Percentiles rank a stretch among this genome's conserved stretches.
Conservation (phyloP, 2,797 vertebrate species). For the Lutjanus argentimaculatus region DNA sequence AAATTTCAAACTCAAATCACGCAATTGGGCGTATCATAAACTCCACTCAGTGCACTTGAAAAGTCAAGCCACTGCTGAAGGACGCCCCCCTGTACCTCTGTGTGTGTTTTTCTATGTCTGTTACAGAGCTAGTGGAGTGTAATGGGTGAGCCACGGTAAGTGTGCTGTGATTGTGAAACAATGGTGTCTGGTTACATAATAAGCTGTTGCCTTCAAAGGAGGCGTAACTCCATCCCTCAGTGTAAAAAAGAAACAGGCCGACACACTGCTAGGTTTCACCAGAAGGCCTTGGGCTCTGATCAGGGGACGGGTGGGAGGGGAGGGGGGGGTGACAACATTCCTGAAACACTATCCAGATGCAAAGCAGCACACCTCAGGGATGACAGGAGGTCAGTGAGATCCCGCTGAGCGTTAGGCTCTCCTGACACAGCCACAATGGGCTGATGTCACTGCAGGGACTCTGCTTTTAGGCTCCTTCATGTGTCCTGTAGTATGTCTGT, state of each 20-base stretch:
- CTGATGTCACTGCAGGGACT: slow-evolving; percentile 73
- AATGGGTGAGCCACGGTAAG: slow-evolving; percentile 77
- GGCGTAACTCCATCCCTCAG: slow-evolving; percentile 82
- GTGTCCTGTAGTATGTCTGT: slow-evolving; percentile 14
- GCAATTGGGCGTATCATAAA: slow-evolving; percentile 10
- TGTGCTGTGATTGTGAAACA: slow-evolving; percentile 88
- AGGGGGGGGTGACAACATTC: slow-evolving; percentile 72
- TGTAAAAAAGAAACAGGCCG: slow-evolving; percentile 67
- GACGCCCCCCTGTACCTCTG: slow-evolving; percentile 12
- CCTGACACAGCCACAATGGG: slow-evolving; percentile 84
- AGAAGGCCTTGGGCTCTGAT: slow-evolving; percentile 70
- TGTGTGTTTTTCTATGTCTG: slow-evolving; percentile 34
- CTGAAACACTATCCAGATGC: slow-evolving; percentile 87
- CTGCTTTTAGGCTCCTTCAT: slow-evolving; percentile 43
- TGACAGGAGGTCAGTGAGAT: slow-evolving; percentile 82
- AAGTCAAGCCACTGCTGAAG: slow-evolving; percentile 5
- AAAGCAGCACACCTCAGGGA: slow-evolving; percentile 85
- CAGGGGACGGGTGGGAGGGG: slow-evolving; percentile 25
- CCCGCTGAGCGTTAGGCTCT: slow-evolving; percentile 68
- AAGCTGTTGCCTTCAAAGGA: slow-evolving; percentile 86
- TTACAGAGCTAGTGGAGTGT: slow-evolving; percentile 50
- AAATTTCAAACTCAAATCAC: slow-evolving; percentile 41
- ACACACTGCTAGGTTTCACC: slow-evolving; percentile 81
- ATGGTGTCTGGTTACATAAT: slow-evolving; percentile 88
- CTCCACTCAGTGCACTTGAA: slow-evolving; percentile 12